Evolutionary conservation across 2,888 invertebrate genomes (phyloP).

Genomic region (Drosophila emarginata): DNA sequence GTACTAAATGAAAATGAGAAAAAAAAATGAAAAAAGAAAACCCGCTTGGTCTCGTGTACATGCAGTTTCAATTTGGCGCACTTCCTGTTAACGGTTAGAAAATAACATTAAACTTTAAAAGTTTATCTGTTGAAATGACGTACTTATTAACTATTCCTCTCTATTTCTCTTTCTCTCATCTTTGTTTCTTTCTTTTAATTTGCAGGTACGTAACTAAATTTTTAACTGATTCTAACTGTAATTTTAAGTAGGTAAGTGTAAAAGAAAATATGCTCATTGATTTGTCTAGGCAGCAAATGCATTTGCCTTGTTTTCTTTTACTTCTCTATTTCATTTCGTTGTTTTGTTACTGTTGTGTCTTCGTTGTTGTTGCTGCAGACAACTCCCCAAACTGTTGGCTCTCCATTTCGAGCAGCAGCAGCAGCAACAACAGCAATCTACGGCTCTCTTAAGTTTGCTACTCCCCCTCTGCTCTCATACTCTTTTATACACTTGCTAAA

Average conservation of each 20-base stretch:
- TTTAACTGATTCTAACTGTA: slow-evolving; percentile 47
- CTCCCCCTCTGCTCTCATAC: background rate
- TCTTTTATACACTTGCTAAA: background rate
- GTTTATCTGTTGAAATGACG: slow-evolving; percentile 54
- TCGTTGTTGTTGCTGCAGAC: background rate
- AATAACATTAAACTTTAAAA: slow-evolving; percentile 50
- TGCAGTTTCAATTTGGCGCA: slow-evolving; percentile 17
- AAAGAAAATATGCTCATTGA: slow-evolving; percentile 59
- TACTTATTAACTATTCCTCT: slow-evolving; percentile 37
- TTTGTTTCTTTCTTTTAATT: slow-evolving; percentile 19
- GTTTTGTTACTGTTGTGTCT: background rate
- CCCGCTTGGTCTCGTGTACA: slow-evolving; percentile 12
- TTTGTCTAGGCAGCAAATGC: slow-evolving; percentile 56
- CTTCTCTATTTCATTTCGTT: background rate
- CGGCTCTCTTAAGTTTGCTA: background rate
- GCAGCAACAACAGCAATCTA: background rate
- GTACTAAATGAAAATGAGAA: slow-evolving; percentile 4
- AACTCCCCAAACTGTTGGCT: background rate
- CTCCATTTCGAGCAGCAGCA: slow-evolving; percentile 2
- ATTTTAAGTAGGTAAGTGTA: slow-evolving; percentile 53
- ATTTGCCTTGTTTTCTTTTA: slow-evolving; percentile 30
- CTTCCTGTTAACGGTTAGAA: slow-evolving; percentile 46
- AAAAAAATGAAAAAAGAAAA: slow-evolving; percentile 23
- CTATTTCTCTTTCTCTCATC: slow-evolving; percentile 7
- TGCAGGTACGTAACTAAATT: slow-evolving; percentile 44